A percentile compares a stretch with the other conserved stretches of the same genome.
Evolutionary conservation across 2,888 invertebrate species (phyloP).

Genomic region (Drosophila cracens): DNA sequence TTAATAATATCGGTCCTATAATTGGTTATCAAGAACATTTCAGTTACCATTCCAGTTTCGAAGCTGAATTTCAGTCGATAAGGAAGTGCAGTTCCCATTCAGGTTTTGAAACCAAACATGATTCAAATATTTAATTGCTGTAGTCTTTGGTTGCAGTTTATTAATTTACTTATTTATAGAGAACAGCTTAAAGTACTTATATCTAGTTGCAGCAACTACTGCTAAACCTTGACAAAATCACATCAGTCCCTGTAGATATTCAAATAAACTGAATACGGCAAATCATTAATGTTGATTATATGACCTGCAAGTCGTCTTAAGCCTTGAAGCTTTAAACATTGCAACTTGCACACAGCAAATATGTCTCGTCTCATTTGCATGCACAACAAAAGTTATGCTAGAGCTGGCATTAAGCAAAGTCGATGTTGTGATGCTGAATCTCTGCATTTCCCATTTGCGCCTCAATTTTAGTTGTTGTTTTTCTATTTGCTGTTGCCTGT

Average conservation of each 20-base stretch:
- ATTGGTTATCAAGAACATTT: background rate
- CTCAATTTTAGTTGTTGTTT: background rate
- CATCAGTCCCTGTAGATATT: background rate
- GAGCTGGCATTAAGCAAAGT: background rate
- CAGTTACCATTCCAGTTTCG: background rate
- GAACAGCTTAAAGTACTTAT: background rate
- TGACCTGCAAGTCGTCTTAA: background rate
- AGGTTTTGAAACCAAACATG: background rate
- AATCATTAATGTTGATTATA: background rate
- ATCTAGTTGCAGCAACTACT: background rate
- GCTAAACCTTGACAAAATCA: background rate
- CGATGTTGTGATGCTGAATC: background rate
- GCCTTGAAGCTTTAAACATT: background rate
- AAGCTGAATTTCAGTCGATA: background rate
- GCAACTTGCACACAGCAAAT: background rate
- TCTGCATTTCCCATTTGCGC: slow-evolving; percentile 10
- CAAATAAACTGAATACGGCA: background rate
- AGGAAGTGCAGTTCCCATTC: background rate
- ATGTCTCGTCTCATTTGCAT: background rate
- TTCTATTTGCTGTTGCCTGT: background rate
- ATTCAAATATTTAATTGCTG: background rate
- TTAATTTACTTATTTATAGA: background rate
- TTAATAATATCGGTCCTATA: background rate
- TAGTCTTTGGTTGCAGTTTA: background rate
- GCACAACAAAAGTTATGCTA: background rate